A percentile compares a stretch with the other conserved stretches of the same genome.
phyloP scores from a whole-genome alignment of 2,113 vertebrate species.

The Piaya cayana region DNA sequence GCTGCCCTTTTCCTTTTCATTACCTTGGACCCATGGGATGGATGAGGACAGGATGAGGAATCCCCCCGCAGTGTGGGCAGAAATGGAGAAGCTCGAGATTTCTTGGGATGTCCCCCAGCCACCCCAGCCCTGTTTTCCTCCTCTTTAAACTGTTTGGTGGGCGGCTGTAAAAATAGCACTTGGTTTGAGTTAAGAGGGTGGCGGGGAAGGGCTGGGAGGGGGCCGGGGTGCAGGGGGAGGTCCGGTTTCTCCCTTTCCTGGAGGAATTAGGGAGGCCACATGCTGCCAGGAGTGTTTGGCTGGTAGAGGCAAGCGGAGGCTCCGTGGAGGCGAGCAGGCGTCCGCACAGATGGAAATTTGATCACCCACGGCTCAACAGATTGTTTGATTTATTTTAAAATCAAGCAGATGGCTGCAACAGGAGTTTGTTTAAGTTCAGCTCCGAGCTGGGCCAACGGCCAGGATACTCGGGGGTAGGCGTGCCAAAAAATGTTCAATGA shows the following conservation, averaged over 20 bases:
- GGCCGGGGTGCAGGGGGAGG: conserved; percentile 41
- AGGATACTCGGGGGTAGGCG: conserved; percentile 83
- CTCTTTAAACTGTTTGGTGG: not conserved
- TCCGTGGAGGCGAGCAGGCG: conserved; percentile 93
- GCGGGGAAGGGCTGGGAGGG: conserved; percentile 8
- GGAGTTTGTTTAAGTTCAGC: conserved; percentile 99
- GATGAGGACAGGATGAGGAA: not conserved
- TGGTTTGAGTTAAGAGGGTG: conserved; percentile 73
- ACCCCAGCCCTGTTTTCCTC: not conserved
- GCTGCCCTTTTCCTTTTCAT: not conserved
- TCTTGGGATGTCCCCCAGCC: not conserved
- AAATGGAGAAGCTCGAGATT: not conserved
- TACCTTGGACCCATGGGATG: not conserved
- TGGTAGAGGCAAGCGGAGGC: conserved; percentile 90
- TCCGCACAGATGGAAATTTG: conserved; percentile 94
- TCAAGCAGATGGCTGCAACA: conserved; percentile 99
- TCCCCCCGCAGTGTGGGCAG: not conserved
- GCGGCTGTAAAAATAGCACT: conserved; percentile 80
- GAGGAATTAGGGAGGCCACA: conserved; percentile 90
- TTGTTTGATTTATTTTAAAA: conserved; percentile 99
- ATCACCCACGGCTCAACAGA: conserved; percentile 93
- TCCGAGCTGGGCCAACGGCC: conserved; percentile 91
- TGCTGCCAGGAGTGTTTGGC: conserved; percentile 90
- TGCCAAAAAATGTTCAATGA: conserved; percentile 94
- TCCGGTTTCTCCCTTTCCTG: conserved; percentile 84